Evolutionary conservation across 2,888 invertebrate species (phyloP), one percentile per base, ranked within the genome.

Genomic region (Netelia virgata): DNA sequence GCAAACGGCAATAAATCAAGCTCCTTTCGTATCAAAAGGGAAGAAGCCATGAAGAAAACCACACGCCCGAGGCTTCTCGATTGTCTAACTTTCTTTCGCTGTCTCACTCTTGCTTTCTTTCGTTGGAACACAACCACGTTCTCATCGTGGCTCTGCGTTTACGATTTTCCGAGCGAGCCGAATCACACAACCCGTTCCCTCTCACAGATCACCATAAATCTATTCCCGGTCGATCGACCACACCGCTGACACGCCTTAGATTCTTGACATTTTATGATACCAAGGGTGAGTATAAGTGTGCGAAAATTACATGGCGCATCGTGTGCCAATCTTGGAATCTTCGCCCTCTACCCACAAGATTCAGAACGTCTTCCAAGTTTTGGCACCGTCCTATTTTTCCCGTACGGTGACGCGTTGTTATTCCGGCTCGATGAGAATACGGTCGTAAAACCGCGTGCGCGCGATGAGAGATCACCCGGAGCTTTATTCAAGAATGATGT

Each of bases 1-100:
- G 80, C 88, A 83, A 86, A 83, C 43, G 68, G 75, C 73, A 84
- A 82, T 88, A 88, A 88, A 88, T 87, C 88, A 88, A 41, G 18
- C 41, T 57, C 69, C 66, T 69, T 82, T 79, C 53, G 75, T 79
- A 85, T 82, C 79, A 82, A 75, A 76, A 72, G 59, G 18, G 43
- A 75, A 64, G 57, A 43, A 81, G 84, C 69, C 69, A 78, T 57
- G 41, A 66, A 20, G 66, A 57, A 84, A 84, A 82, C 81, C 84
- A 75, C 84, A 84, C 61, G 41, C 43, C 59, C 55, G 28, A 23
- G 18, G 59, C 47, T 55, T 18, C 41, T 11, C 63, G 70, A 76
- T 55, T 63, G 20, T 77, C 41, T 50, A 47, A 63, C 69, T 74
- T 74, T 16, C 66, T 28, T 61, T 68, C 63, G 6, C 28, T n/a